A percentile compares a stretch with the other conserved stretches of the same genome.
phyloP scores from a whole-genome alignment of 2,113 vertebrate genomes.

The Furnarius figulus region DNA sequence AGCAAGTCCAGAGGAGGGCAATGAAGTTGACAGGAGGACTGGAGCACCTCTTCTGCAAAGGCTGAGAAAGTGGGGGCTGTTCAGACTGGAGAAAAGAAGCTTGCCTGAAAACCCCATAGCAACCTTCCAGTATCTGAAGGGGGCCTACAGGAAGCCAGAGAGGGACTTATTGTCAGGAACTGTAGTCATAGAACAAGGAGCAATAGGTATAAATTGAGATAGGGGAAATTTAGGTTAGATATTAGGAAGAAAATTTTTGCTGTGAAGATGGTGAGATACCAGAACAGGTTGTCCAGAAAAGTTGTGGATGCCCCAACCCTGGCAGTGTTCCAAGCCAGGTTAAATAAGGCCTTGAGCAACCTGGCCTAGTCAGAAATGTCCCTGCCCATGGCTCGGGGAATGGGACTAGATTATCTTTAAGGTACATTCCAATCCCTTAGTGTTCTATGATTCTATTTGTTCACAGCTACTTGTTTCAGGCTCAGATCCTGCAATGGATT shows the following conservation, averaged over 20 bases:
- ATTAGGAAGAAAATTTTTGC: background rate
- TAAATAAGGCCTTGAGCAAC: background rate
- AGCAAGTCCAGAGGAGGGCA: background rate
- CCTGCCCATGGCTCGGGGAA: too few species aligned
- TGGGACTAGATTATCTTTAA: background rate
- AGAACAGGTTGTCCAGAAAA: background rate
- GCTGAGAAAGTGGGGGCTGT: background rate
- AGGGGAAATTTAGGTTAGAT: background rate
- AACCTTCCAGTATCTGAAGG: background rate
- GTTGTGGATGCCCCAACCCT: background rate
- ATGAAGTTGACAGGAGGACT: background rate
- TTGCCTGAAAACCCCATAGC: background rate
- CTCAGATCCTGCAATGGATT: background rate
- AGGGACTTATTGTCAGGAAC: background rate
- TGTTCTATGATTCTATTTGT: background rate
- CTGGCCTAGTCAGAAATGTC: background rate
- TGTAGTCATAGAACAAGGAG: background rate
- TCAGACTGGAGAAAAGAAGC: background rate
- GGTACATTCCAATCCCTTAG: background rate
- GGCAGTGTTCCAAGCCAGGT: background rate
- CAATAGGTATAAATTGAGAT: background rate
- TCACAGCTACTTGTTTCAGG: background rate
- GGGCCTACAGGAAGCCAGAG: rapidly evolving
- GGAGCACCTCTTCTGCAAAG: background rate
- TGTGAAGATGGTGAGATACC: background rate